Percentiles rank a stretch among this genome's conserved stretches.
phyloP scores from a whole-genome alignment of 2,888 invertebrate genomes.

The Limnephilus marmoratus region DNA sequence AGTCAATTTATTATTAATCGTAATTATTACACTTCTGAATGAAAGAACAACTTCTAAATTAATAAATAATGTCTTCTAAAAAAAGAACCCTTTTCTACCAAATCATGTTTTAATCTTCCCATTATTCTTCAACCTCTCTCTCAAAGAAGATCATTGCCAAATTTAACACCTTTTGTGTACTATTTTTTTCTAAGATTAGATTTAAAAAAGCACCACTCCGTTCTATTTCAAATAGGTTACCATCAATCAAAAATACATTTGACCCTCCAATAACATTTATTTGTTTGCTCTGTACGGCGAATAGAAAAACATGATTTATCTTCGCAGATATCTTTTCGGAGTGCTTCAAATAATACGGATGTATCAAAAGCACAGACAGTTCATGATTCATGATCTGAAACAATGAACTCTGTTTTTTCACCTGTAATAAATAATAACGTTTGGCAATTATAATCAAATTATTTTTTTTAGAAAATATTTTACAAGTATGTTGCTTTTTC shows the following conservation, averaged over 20 bases:
- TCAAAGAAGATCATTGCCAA: neutral
- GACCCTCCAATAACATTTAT: neutral
- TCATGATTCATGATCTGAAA: constrained; percentile 2
- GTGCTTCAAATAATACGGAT: neutral
- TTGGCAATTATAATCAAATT: neutral
- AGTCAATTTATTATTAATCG: neutral
- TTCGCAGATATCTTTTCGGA: neutral
- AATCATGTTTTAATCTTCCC: neutral
- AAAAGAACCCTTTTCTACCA: no score
- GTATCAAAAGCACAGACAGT: neutral
- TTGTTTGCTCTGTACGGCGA: neutral
- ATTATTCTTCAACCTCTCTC: neutral
- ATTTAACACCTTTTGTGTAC: neutral
- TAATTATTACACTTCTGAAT: neutral
- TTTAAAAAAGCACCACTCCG: neutral
- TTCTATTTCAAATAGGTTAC: neutral
- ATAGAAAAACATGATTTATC: neutral
- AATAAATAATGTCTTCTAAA: no score
- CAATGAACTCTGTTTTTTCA: neutral
- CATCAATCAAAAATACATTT: neutral
- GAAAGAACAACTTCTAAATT: no score
- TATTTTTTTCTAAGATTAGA: neutral
- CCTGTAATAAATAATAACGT: neutral
- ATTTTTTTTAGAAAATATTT: neutral
- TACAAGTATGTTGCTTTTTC: no score